phyloP scores from a whole-genome alignment of 2,888 invertebrate genomes.

The Meganola albula region DNA sequence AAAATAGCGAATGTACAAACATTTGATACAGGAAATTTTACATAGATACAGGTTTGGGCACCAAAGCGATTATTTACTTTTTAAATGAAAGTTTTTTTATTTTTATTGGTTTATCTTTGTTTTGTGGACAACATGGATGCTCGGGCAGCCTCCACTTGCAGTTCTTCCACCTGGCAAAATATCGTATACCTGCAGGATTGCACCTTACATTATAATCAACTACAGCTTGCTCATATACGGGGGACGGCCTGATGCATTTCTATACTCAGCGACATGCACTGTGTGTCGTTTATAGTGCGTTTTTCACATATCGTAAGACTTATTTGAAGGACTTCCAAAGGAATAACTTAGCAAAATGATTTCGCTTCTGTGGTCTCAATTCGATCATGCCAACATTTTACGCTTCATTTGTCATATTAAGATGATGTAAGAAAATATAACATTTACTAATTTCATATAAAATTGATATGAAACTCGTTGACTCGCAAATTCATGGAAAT shows the following conservation, averaged over 20 bases:
- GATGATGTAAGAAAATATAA: slow-evolving; percentile 38
- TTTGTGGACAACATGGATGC: slow-evolving; percentile 81
- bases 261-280: slow-evolving; percentile 44
- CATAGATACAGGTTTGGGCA: slow-evolving; percentile 61
- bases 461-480: slow-evolving; percentile 12
- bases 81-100: slow-evolving; percentile 71
- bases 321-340: too few species aligned
- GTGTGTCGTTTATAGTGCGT: slow-evolving; percentile 27
- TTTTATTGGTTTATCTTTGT: slow-evolving; percentile 75
- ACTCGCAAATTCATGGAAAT: slow-evolving; percentile 22
- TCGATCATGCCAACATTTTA: too few species aligned
- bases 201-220: slow-evolving; percentile 76
- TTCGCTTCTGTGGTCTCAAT: too few species aligned
- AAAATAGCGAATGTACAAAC: slow-evolving; percentile 74
- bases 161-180: slow-evolving; percentile 91
- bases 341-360: too few species aligned
- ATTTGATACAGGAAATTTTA: slow-evolving; percentile 64
- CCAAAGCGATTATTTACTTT: slow-evolving; percentile 69
- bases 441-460: slow-evolving; percentile 29
- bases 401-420: too few species aligned
- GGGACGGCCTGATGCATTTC: slow-evolving; percentile 28
- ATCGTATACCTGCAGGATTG: slow-evolving; percentile 85
- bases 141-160: slow-evolving; percentile 86
- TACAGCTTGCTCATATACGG: slow-evolving; percentile 67
- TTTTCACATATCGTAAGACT: slow-evolving; percentile 1